Base-by-base conservation (phyloP, 2,113 vertebrate species). In the Peucedramus taeniatus region DNA sequence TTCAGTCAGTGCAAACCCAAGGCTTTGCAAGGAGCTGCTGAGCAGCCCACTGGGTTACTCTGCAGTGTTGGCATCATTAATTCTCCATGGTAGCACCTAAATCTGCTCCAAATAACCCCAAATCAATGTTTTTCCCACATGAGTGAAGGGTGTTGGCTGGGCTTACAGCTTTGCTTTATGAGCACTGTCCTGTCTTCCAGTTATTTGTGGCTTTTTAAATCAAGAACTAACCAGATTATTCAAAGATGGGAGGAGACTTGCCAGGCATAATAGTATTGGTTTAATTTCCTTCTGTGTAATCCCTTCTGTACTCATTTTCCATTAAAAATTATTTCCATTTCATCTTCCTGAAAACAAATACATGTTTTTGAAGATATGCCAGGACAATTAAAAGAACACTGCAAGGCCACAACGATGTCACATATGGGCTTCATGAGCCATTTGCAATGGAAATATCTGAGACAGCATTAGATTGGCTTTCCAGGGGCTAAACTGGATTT, bases 321-420 rank as follows among this genome's bases (percentile, higher is more conserved):
- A 54, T 51, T 88, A 71, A 63, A 70, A 83, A 81, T 77, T 83
- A 88, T 95, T 96, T 95, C 84, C 49, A 69, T 72, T 96, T 83
- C 35, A 16, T 76, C 57, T 80, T 83, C 59, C 35, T 1, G 0
- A 64, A 91, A 89, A 7, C 61, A 93, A 91, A 88, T 54, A 18
- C 21, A 22, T 80, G 37, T 59, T 79, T 83, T 16, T 90, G 64
- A 95, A 80, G 79, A n/a, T 19, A 20, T 7, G 54, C 90, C 90
- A 94, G 83, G 56, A 26, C 70, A 93, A 88, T 42, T 66, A 91
- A 87, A 87, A 70, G 78, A 95, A 63, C 54, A 66, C 40, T 4
- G 22, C 63, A 80, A 87, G 85, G 71, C 71, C 60, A 51, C 2
- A 13, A 4, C 0, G 0, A 50, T 90, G 85, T 94, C 87, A 86